Evolutionary conservation across 2,888 invertebrate genomes (phyloP).

Genomic region (Ichneumon xanthorius): DNA sequence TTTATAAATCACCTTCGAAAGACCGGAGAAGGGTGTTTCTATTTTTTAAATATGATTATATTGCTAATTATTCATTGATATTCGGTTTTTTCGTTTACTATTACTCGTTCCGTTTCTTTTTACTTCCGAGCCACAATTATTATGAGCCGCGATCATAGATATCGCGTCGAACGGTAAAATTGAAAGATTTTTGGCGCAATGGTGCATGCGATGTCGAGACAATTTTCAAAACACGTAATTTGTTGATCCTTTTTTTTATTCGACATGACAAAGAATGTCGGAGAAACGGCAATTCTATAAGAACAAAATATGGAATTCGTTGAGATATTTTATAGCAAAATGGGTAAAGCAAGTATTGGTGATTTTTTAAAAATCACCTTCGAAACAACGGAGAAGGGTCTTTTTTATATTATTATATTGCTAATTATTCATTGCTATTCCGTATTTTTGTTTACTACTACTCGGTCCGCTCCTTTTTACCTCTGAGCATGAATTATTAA

Average conservation of each 20-base stretch:
- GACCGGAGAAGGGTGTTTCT: not conserved
- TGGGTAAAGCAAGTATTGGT: not conserved
- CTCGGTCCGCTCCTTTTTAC: not conserved
- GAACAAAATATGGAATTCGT: not conserved
- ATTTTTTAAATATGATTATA: not conserved
- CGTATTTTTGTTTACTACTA: not conserved
- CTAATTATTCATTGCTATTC: conserved; percentile 11
- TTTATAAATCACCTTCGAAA: not conserved
- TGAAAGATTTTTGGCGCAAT: not conserved
- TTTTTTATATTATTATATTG: not conserved
- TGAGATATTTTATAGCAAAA: conserved; percentile 15
- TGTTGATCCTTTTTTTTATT: no score
- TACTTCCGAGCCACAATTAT: not conserved
- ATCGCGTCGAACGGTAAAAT: not conserved
- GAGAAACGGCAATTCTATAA: not conserved
- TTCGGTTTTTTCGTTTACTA: not conserved
- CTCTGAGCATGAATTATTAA: not conserved
- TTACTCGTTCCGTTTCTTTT: not conserved
- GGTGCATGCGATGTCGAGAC: not conserved
- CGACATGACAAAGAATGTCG: not conserved
- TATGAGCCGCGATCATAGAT: not conserved
- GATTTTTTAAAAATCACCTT: not conserved
- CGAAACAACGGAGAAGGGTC: not conserved
- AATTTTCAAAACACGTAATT: conserved; percentile 34
- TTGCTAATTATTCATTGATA: no score